Evolutionary conservation across 2,888 invertebrate genomes (phyloP).

Genomic region (Luperina nickerlii): DNA sequence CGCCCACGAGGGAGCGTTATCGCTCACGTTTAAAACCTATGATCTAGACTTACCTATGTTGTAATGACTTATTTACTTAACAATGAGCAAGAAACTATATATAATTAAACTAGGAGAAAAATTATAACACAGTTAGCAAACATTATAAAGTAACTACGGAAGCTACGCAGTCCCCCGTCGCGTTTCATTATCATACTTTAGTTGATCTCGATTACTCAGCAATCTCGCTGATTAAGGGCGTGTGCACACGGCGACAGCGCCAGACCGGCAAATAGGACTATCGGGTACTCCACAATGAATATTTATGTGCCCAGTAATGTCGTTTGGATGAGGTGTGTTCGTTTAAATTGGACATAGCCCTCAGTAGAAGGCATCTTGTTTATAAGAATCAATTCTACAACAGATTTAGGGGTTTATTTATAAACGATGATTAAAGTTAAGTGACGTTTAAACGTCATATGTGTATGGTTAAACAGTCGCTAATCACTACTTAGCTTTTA

Average conservation of each 20-base stretch:
- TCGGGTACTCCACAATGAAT: slow-evolving; percentile 81
- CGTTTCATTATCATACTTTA: slow-evolving; percentile 83
- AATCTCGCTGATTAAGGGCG: slow-evolving; percentile 85
- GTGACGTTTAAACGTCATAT: not conserved
- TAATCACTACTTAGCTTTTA: not conserved
- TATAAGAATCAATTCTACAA: not conserved
- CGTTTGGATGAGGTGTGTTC: slow-evolving; percentile 74
- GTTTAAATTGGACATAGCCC: slow-evolving; percentile 64
- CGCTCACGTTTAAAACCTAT: not conserved
- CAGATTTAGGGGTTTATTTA: not conserved
- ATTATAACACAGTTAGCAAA: slow-evolving; percentile 19
- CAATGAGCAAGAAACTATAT: not conserved
- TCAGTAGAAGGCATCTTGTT: slow-evolving; percentile 36
- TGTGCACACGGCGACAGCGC: slow-evolving; percentile 74
- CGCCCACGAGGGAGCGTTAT: not conserved
- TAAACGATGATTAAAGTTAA: not conserved
- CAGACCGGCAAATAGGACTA: slow-evolving; percentile 86
- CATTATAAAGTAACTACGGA: slow-evolving; percentile 69
- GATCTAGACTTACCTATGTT: not conserved
- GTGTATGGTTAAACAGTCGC: not conserved
- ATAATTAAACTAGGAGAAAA: not conserved
- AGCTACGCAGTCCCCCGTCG: slow-evolving; percentile 68
- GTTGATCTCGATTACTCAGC: slow-evolving; percentile 82
- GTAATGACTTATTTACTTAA: not conserved
- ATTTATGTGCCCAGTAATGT: slow-evolving; percentile 80